A percentile compares a stretch with the other conserved stretches of the same genome.
phyloP scores from a whole-genome alignment of 2,797 vertebrate genomes.

The Echiichthys vipera region DNA sequence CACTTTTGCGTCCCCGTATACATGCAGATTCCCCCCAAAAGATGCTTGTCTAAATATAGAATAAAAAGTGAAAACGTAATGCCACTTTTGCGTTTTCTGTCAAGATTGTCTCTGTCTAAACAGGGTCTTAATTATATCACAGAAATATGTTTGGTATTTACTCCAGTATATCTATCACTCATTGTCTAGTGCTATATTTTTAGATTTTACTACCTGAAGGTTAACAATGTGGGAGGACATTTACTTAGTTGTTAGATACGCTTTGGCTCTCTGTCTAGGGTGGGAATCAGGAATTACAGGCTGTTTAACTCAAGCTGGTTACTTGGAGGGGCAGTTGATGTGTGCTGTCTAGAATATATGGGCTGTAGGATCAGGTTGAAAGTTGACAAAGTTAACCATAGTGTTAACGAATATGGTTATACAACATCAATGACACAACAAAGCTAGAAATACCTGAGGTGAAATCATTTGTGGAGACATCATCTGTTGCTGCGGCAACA shows the following conservation, averaged over 20 bases:
- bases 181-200: background rate
- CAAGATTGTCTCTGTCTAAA: too few relatives aligned
- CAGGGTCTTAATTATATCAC: background rate
- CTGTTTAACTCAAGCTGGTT: background rate
- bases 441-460: conserved; percentile 62
- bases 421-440: conserved; percentile 23
- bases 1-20: too few relatives aligned
- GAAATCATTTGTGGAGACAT: conserved; percentile 39
- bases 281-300: background rate
- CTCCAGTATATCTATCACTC: background rate
- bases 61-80: too few relatives aligned
- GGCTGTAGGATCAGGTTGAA: background rate
- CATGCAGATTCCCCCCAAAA: too few relatives aligned
- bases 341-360: background rate
- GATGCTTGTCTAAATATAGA: too few relatives aligned
- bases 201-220: background rate
- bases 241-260: background rate
- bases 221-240: background rate
- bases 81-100: too few relatives aligned
- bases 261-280: background rate
- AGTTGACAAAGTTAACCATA: background rate
- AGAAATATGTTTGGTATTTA: background rate
- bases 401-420: background rate
- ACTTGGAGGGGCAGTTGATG: background rate
- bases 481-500: conserved; percentile 47